Base-by-base conservation (phyloP, 37 sponge, comb jelly and placozoan species). In the Halisarca cf. caerulea region DNA sequence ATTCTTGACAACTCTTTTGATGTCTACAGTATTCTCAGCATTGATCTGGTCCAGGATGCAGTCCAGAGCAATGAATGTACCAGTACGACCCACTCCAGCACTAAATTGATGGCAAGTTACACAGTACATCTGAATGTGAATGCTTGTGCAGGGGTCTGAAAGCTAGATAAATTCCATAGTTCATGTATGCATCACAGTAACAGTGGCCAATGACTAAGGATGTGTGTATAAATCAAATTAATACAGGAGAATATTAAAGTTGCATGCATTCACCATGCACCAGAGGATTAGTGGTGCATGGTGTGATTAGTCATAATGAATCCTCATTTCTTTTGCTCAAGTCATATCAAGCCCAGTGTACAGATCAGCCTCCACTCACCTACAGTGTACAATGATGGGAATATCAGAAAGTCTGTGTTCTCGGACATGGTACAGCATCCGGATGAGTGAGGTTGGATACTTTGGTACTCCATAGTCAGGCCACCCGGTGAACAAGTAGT, bases 81-180 rank as follows among this genome's bases (percentile, higher is more conserved):
- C 94, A 43, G 91, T 90, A 25, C 94, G 88, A 21, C 94, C 94
- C 34, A 90, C 91, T 55, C 94, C 94, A 87, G 91, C 91, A 93
- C 94, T 93, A 82, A 17, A 86, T 11, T 27, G 17, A 32, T 20
- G 25, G 11, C 5, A 14, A 35, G 70, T 15, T n/a, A 55, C 14
- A 24, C 53, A 21, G 34, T 20, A 71, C 11, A 81, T 45, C 57
- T 55, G 11, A 55, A 55, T n/a, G n/a, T n/a, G n/a, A n/a, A n/a
- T n/a, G n/a, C n/a, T n/a, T n/a, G n/a, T n/a, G n/a, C n/a, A n/a
- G n/a, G n/a, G n/a, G n/a, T n/a, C n/a, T n/a, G n/a, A n/a, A n/a
- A n/a, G n/a, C n/a, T n/a, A n/a, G n/a, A n/a, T n/a, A n/a, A n/a
- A n/a, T n/a, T n/a, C n/a, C n/a, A n/a, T n/a, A n/a, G n/a, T n/a